A percentile compares a stretch with the other conserved stretches of the same genome.
These are phyloP conservation scores for Eupsittula cactorum DNA, from an alignment of 2,113 vertebrate genomes.

Conservation along the genomic window DNA sequence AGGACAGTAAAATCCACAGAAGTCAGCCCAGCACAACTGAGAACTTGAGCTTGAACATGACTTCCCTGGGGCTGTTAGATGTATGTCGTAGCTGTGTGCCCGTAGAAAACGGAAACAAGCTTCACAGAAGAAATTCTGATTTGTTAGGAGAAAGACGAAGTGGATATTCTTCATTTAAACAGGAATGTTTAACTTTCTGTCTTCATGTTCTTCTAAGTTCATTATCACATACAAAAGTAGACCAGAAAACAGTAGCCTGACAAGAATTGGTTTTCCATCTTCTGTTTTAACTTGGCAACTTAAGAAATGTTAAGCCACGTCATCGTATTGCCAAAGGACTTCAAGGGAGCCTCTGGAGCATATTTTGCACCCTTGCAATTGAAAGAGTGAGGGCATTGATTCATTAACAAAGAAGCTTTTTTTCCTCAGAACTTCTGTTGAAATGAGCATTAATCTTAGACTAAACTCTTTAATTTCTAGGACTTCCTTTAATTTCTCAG, in stretches of 20 bases:
- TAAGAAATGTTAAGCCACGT: neutral
- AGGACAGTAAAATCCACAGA: neutral
- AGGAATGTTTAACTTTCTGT: neutral
- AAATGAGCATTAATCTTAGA: neutral
- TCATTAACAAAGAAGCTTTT: neutral
- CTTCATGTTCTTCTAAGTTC: neutral
- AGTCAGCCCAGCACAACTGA: neutral
- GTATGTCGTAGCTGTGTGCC: accelerated
- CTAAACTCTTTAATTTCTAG: neutral
- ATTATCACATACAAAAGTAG: neutral
- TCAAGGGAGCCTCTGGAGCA: neutral
- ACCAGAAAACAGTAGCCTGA: neutral
- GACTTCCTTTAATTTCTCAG: neutral
- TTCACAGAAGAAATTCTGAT: neutral
- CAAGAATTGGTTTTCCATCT: neutral
- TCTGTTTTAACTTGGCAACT: neutral
- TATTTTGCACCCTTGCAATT: neutral
- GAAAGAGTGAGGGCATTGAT: neutral
- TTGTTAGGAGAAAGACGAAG: neutral
- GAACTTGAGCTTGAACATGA: neutral
- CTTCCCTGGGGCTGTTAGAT: neutral
- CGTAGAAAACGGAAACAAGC: neutral
- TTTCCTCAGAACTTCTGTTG: neutral
- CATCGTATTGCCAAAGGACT: neutral
- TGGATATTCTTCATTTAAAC: neutral